Conservation (phyloP, 2,113 vertebrate genomes). For the Hemicordylus capensis region DNA sequence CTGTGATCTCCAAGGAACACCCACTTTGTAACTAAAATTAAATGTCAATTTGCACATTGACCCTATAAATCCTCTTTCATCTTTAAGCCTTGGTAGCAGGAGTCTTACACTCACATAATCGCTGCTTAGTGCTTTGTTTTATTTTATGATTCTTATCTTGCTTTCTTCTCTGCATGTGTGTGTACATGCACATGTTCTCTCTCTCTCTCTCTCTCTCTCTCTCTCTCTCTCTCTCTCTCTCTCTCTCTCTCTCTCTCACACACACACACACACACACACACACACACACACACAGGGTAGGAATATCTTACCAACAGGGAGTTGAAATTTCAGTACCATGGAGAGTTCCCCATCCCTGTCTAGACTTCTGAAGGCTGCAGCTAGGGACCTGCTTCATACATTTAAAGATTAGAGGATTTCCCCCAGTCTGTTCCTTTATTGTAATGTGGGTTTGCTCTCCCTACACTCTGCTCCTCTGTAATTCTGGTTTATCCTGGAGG, state of each 20-base stretch:
- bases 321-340: neutral
- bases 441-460: too few species aligned
- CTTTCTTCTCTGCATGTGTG: neutral
- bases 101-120: neutral
- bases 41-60: neutral
- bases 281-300: neutral
- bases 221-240: too few species aligned
- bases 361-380: too few species aligned
- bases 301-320: neutral
- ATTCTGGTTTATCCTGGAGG: too few species aligned
- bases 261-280: too few species aligned
- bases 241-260: too few species aligned
- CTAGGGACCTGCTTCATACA: neutral
- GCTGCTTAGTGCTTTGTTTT: neutral
- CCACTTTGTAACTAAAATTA: conserved; percentile 13
- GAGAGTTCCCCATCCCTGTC: neutral
- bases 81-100: neutral
- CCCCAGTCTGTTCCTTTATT: too few species aligned
- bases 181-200: too few species aligned
- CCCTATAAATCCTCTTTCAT: conserved; percentile 22
- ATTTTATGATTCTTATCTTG: neutral
- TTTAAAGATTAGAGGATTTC: too few species aligned
- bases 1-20: neutral
- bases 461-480: too few species aligned
- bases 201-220: too few species aligned